Conservation (phyloP, 2,113 vertebrate genomes). For the Mustela nigripes region DNA sequence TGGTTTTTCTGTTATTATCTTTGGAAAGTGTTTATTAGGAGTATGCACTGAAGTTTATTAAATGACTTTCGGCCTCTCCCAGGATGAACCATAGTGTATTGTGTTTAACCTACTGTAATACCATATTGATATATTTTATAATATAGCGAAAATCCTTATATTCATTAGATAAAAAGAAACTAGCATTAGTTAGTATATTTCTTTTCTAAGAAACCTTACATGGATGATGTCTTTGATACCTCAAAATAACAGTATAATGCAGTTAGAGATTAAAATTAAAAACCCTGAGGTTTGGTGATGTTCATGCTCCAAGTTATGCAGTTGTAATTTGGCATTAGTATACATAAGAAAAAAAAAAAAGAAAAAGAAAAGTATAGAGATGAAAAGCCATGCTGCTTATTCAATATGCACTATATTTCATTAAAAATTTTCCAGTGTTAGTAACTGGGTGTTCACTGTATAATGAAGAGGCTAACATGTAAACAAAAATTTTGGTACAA, state of each 20-base stretch:
- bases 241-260: background rate
- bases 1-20: background rate
- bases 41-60: background rate
- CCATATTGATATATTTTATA: background rate
- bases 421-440: conserved; percentile 7
- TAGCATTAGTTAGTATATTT: background rate
- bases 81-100: background rate
- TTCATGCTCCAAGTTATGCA: background rate
- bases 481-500: background rate
- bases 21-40: background rate
- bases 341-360: background rate
- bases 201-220: background rate
- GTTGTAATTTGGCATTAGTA: background rate
- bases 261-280: background rate
- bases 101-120: background rate
- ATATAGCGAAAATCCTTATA: background rate
- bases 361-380: background rate
- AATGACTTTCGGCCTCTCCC: background rate
- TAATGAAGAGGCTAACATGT: background rate
- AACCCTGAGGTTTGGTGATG: background rate
- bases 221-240: background rate
- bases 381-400: background rate
- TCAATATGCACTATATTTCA: background rate
- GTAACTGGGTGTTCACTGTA: background rate
- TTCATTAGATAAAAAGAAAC: background rate